Conservation (phyloP, 2,888 invertebrate species). For the Portevinia maculata region DNA sequence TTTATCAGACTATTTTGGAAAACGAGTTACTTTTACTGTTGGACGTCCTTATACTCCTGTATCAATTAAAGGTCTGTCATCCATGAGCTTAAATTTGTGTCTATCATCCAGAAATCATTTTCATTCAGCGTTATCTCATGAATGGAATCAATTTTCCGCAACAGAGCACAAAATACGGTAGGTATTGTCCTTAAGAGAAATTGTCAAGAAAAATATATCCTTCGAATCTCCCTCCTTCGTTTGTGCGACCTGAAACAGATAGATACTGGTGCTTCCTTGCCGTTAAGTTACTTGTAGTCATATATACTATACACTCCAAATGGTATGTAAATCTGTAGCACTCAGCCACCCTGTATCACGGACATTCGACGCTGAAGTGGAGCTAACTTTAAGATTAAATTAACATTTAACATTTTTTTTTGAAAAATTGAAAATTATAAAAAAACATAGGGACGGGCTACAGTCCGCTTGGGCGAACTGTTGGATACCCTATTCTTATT, state of each 20-base stretch:
- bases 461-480: too few species aligned
- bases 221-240: background rate
- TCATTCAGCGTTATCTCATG: constrained; percentile 53
- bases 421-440: too few species aligned
- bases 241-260: constrained; percentile 18
- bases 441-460: too few species aligned
- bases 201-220: constrained; percentile 34
- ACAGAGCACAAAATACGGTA: constrained; percentile 39
- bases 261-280: constrained; percentile 1
- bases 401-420: constrained; percentile 55
- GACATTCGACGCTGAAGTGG: constrained; percentile 17
- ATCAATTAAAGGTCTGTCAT: constrained; percentile 36
- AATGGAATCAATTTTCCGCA: constrained; percentile 65
- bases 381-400: constrained; percentile 38
- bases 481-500: too few species aligned
- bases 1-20: constrained; percentile 1
- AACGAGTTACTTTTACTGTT: background rate
- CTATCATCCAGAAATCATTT: constrained; percentile 64
- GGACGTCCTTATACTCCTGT: constrained; percentile 13
- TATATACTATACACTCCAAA: background rate
- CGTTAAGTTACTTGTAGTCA: background rate
- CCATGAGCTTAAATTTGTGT: constrained; percentile 49
- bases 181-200: constrained; percentile 55
- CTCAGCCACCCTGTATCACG: background rate
- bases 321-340: background rate